These are phyloP conservation scores for Acestrorhynchus altus DNA, from an alignment of 2,797 vertebrate genomes.

Conservation along the genomic window DNA sequence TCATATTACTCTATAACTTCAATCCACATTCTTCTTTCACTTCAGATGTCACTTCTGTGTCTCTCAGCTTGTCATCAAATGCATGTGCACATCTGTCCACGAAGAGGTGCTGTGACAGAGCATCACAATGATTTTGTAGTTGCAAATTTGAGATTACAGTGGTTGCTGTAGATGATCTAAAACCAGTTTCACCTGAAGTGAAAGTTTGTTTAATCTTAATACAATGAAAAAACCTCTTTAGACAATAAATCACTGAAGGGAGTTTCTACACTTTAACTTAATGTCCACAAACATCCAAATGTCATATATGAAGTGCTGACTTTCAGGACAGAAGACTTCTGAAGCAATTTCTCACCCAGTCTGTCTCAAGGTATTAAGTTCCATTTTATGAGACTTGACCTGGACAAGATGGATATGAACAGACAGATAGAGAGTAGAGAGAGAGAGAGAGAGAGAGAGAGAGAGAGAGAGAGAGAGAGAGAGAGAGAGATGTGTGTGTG, in stretches of 20 bases:
- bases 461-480: background rate
- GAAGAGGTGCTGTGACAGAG: no score
- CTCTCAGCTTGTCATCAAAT: no score
- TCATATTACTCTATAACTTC: no score
- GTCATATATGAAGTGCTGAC: background rate
- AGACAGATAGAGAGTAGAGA: no score
- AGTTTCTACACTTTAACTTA: background rate
- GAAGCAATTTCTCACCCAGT: conserved; percentile 13
- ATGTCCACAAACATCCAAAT: background rate
- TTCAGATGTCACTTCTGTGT: no score
- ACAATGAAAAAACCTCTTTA: background rate
- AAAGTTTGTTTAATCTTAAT: background rate
- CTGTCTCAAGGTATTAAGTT: background rate
- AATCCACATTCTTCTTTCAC: no score
- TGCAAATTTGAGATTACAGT: no score
- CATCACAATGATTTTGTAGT: no score
- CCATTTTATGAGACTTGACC: background rate
- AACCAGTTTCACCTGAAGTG: background rate
- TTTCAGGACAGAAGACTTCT: background rate
- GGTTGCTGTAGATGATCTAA: background rate
- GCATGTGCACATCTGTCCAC: no score
- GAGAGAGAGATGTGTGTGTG: background rate
- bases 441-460: background rate
- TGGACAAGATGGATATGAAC: background rate
- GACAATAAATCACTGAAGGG: background rate